A percentile compares a stretch with the other conserved stretches of the same genome.
Conservation (phyloP, 2,888 invertebrate genomes). For the Serrognathus titanus region DNA sequence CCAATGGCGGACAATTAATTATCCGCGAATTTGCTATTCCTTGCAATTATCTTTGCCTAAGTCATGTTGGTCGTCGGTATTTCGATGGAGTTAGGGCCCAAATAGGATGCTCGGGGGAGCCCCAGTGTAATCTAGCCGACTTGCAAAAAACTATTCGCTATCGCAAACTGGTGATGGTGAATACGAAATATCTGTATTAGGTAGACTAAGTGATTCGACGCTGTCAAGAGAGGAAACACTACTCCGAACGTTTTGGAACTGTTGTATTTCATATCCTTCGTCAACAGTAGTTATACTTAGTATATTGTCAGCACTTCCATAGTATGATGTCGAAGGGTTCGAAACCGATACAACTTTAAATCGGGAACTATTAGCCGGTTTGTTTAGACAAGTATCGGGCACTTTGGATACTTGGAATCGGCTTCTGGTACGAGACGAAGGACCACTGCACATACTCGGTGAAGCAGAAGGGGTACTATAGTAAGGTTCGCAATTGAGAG, state of each 20-base stretch:
- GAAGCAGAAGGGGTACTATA: constrained; percentile 27
- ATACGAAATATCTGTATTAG: constrained; percentile 1
- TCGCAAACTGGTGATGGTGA: constrained; percentile 6
- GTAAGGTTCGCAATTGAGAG: constrained; percentile 41
- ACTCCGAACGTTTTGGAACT: constrained; percentile 24
- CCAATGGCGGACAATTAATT: too few relatives aligned
- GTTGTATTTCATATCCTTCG: constrained; percentile 5
- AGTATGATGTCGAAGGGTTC: not conserved
- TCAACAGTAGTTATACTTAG: constrained; percentile 7
- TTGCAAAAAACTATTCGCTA: constrained; percentile 8
- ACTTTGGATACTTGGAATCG: constrained; percentile 26
- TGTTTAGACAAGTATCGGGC: constrained; percentile 15
- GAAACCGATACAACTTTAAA: constrained; percentile 20
- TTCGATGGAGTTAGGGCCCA: too few relatives aligned
- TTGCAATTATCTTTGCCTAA: too few relatives aligned
- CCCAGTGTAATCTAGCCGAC: too few relatives aligned
- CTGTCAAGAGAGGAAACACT: constrained; percentile 27
- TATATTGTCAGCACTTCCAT: not conserved
- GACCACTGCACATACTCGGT: constrained; percentile 27
- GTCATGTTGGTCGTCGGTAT: too few relatives aligned
- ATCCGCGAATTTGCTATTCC: too few relatives aligned
- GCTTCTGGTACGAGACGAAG: constrained; percentile 12
- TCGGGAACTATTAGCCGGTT: constrained; percentile 11
- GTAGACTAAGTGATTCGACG: constrained; percentile 21
- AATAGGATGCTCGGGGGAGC: too few relatives aligned